Evolutionary conservation across 2,797 vertebrate species (phyloP).

Genomic region (Tragopan temminckii): DNA sequence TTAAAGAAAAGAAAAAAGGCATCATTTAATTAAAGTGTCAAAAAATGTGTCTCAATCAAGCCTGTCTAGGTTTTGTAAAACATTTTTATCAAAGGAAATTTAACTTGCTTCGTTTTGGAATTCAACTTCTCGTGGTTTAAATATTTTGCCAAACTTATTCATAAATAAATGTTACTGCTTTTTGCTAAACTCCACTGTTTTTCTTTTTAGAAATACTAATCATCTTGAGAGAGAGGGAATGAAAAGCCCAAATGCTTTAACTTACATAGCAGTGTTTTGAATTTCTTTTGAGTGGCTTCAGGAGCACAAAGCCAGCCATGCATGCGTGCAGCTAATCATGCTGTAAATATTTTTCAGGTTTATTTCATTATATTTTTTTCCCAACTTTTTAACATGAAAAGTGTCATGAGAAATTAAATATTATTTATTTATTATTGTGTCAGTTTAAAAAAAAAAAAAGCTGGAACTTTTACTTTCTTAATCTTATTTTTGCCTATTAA

Average conservation of each 20-base stretch:
- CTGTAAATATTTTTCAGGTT: slow-evolving; percentile 69
- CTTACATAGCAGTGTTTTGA: slow-evolving; percentile 50
- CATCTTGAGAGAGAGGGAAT: neutral
- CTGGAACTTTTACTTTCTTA: slow-evolving; percentile 75
- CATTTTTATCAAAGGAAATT: slow-evolving; percentile 77
- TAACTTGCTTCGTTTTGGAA: slow-evolving; percentile 80
- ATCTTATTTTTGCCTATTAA: slow-evolving; percentile 79
- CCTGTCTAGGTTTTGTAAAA: slow-evolving; percentile 65
- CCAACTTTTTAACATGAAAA: slow-evolving; percentile 41
- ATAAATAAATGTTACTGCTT: neutral
- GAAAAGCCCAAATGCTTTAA: slow-evolving; percentile 61
- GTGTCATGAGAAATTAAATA: slow-evolving; percentile 68
- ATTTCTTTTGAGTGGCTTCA: slow-evolving; percentile 69
- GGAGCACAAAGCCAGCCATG: slow-evolving; percentile 68
- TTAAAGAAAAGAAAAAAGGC: neutral
- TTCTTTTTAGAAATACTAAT: neutral
- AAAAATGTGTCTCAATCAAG: slow-evolving; percentile 81
- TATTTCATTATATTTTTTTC: slow-evolving; percentile 43
- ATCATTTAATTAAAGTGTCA: slow-evolving; percentile 74
- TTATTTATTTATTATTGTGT: slow-evolving; percentile 72
- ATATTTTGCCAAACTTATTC: slow-evolving; percentile 57
- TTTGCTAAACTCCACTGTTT: slow-evolving; percentile 30
- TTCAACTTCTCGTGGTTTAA: slow-evolving; percentile 60
- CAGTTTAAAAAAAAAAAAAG: slow-evolving; percentile 38
- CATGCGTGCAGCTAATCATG: slow-evolving; percentile 65